Base-by-base conservation (phyloP, 1,140 invertebrate genomes). In the Tetramorium alpestre region DNA sequence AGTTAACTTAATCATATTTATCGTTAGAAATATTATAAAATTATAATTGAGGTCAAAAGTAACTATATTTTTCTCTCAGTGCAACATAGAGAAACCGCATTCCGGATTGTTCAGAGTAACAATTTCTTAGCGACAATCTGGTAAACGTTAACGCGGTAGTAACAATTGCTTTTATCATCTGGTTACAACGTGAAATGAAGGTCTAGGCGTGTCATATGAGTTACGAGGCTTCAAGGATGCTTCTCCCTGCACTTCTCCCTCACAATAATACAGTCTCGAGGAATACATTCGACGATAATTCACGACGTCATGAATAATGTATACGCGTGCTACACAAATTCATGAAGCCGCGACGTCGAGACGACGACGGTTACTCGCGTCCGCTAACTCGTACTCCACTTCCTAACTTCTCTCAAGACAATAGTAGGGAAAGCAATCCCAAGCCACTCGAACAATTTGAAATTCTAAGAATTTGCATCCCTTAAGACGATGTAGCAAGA, bases 281-380 rank as follows among this genome's bases (percentile, higher is more conserved):
- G 62, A 87, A n/a, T n/a, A n/a, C n/a, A n/a, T 88, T 90, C 88
- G 81, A 89, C 25, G 28, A 87, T 91, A 91, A 91, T 90, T 90
- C 89, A 91, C 88, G 87, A 84, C 84, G 69, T 73, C 69, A 89
- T 91, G 87, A 91, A 91, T 91, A 91, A 91, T 91, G 78, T 58
- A 91, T 90, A 70, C 6, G 16, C 47, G 73, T 18, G 41, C 88
- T 75, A 78, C 89, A 90, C 85, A 73, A 91, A 91, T 91, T 91
- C 89, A 89, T 90, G 89, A 90, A 87, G 62, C 65, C 56, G 22
- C 60, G 72, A 22, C 65, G 85, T 80, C 62, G 88, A 76, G 89
- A 91, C 89, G 60, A 65, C 22, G 51, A n/a, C n/a, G 54, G 54
- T 80, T 47, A 69, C 33, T 76, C 56, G 25, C 89, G 76, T 28